phyloP scores from a whole-genome alignment of 1,140 invertebrate species.

The Calosoma granatense region DNA sequence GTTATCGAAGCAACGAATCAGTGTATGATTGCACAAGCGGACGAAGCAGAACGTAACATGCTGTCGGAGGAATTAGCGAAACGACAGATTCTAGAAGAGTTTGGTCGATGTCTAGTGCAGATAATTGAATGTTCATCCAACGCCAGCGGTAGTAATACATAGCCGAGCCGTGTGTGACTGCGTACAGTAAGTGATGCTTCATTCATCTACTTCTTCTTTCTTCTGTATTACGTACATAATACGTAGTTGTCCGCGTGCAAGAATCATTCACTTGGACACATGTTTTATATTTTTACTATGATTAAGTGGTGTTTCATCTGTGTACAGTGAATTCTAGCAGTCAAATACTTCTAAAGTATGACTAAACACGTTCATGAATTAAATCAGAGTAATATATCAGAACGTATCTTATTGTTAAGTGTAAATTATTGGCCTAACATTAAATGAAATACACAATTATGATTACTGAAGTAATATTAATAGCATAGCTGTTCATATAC shows the following conservation, averaged over 20 bases:
- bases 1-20: conserved; percentile 93
- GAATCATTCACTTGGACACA: neutral
- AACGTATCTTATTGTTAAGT: no score
- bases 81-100: conserved; percentile 82
- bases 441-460: no score
- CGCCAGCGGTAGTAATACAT: neutral
- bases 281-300: neutral
- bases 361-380: no score
- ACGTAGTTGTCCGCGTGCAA: neutral
- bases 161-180: neutral
- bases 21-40: conserved; percentile 86
- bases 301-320: neutral
- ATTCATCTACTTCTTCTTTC: neutral
- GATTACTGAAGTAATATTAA: no score
- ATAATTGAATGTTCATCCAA: conserved; percentile 59
- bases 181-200: neutral
- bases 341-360: neutral
- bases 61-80: conserved; percentile 65
- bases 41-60: conserved; percentile 64
- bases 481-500: no score
- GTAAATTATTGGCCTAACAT: no score
- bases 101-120: conserved; percentile 85
- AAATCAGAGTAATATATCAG: no score
- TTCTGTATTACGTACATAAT: neutral
- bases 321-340: neutral